A percentile compares a stretch with the other conserved stretches of the same genome.
Evolutionary conservation across 2,888 invertebrate genomes (phyloP).

Genomic region (Xylophagus ater): DNA sequence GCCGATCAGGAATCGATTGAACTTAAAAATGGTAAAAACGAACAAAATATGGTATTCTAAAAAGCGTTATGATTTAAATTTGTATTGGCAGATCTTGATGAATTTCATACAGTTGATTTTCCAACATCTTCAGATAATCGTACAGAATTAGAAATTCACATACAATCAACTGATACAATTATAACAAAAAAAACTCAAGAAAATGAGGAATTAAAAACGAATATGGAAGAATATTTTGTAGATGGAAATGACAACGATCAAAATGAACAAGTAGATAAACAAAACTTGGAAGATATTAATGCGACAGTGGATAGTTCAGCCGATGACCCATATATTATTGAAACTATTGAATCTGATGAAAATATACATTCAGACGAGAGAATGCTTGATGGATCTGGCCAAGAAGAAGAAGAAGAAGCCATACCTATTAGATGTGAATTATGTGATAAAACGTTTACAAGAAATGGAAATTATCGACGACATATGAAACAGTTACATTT

Average conservation of each 20-base stretch:
- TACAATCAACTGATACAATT: too few relatives aligned
- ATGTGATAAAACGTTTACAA: slow-evolving; percentile 12
- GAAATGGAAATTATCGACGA: slow-evolving; percentile 11
- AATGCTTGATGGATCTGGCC: slow-evolving; percentile 2
- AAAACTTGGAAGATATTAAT: background rate
- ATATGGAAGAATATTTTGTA: too few relatives aligned
- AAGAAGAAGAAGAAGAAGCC: slow-evolving; percentile 2
- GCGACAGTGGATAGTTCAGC: slow-evolving; percentile 1
- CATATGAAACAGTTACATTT: slow-evolving; percentile 12
- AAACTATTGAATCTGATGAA: slow-evolving; percentile 10
- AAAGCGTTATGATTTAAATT: background rate
- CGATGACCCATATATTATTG: slow-evolving; percentile 9
- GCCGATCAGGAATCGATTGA: background rate
- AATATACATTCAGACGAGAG: slow-evolving; percentile 3
- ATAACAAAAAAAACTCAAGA: too few relatives aligned
- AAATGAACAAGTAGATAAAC: slow-evolving; percentile 6
- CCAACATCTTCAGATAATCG: background rate
- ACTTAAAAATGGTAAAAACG: background rate
- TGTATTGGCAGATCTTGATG: background rate
- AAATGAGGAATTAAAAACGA: too few relatives aligned
- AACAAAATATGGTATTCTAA: background rate
- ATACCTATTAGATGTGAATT: slow-evolving; percentile 10
- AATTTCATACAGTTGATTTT: background rate
- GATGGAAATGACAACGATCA: slow-evolving; percentile 10
- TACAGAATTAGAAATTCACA: background rate